These are phyloP conservation scores for Bombus pascuorum DNA, from an alignment of 1,140 invertebrate species.

Conservation along the genomic window DNA sequence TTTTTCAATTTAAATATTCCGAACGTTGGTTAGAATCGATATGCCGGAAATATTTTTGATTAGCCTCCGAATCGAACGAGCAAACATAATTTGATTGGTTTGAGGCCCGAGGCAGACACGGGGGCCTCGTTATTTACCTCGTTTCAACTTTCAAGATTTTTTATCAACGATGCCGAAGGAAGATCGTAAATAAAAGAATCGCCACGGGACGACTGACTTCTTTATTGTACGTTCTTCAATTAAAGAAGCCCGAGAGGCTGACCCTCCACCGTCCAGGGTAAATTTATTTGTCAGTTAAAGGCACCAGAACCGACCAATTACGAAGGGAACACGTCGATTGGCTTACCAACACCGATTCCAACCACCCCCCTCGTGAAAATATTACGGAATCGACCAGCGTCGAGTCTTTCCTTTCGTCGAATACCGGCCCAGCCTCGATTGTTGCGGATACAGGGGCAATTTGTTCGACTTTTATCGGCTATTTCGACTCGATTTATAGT, in stretches of 20 bases:
- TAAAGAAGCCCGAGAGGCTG: constrained; percentile 34
- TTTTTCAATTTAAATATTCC: too few species aligned
- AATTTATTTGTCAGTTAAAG: constrained; percentile 67
- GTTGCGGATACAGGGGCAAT: background rate
- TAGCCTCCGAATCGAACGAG: background rate
- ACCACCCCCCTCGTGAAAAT: background rate
- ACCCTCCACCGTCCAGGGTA: constrained; percentile 1
- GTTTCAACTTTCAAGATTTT: constrained; percentile 27
- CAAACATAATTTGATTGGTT: constrained; percentile 34
- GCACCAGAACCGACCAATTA: constrained; percentile 57
- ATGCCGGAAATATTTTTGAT: background rate
- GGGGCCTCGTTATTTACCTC: constrained; percentile 16
- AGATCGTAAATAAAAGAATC: constrained; percentile 47
- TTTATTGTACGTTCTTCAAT: constrained; percentile 59
- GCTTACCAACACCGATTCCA: constrained; percentile 22
- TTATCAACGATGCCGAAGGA: background rate
- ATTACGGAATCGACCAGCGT: constrained; percentile 5
- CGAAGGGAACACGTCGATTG: constrained; percentile 47
- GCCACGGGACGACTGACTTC: constrained; percentile 33
- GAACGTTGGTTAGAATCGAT: too few species aligned
- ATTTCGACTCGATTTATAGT: constrained; percentile 9
- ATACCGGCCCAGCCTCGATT: background rate
- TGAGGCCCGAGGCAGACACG: background rate
- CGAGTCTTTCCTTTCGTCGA: background rate
- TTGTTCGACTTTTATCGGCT: constrained; percentile 24